Conservation (phyloP, 2,113 vertebrate species). For the Narcine bancroftii region DNA sequence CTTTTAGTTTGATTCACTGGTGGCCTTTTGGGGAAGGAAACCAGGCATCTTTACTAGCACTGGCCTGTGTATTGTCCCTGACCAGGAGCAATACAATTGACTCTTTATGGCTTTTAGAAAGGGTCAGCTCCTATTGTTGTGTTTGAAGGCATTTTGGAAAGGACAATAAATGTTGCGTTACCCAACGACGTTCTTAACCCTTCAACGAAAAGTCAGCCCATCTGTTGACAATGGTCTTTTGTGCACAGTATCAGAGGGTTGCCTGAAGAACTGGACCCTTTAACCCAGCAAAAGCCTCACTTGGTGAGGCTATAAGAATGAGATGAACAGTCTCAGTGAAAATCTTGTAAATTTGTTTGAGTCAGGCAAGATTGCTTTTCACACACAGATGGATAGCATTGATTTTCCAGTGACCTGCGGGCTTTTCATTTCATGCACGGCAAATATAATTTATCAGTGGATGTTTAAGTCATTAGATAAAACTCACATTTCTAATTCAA, state of each 20-base stretch:
- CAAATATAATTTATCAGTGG: background rate
- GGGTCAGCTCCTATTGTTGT: no score
- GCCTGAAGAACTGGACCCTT: background rate
- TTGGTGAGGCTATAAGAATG: background rate
- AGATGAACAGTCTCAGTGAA: background rate
- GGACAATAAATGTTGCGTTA: background rate
- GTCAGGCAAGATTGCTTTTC: background rate
- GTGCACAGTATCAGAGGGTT: background rate
- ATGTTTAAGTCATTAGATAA: background rate
- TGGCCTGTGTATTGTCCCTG: no score
- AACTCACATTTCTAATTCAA: slow-evolving; percentile 20
- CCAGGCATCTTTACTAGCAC: no score
- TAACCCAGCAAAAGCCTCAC: background rate
- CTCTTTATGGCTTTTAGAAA: no score
- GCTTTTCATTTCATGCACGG: background rate
- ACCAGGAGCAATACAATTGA: no score
- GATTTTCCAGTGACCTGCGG: background rate
- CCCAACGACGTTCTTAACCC: background rate
- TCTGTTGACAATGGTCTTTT: background rate
- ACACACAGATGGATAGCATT: background rate
- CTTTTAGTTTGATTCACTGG: no score
- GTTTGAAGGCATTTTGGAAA: background rate
- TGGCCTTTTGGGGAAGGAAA: no score
- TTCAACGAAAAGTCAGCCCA: background rate
- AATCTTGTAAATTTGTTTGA: background rate